Base-by-base conservation (phyloP, 2,113 vertebrate species). In the Caracal caracal region DNA sequence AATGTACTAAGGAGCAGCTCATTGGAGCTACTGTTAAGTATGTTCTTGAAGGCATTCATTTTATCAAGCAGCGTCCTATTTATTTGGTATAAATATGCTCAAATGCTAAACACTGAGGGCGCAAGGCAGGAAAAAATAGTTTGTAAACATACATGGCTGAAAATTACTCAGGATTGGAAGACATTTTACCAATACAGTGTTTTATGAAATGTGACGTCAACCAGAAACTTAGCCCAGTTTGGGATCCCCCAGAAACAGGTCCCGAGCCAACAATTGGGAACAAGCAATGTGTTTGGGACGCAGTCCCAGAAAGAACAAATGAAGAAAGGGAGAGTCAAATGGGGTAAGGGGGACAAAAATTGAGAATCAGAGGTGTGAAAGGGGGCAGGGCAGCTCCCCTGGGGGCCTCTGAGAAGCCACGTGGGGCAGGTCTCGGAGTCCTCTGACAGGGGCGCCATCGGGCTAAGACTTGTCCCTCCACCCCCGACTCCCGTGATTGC, bases 141-240 rank as follows among this genome's bases (percentile, higher is more conserved):
- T 43, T 80, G 47, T 35, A 47, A 19, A 61, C 66, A 81, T 30
- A 40, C 0, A 3, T 6, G 37, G 28, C 86, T 43, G 56, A 76
- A 73, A 43, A 43, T 33, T 6, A 2, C 17, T 26, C 28, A 20
- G 17, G 33, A 53, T 26, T 17, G 1, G 26, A 80, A 75, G 81
- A n/a, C 9, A 3, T 51, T 51, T 83, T 37, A 37, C 71, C 40
- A 9, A 6, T 24, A n/a, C 4, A 19, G 37, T 61, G 26, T 26
- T 66, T 40, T 2, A 28, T 81, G 47, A 68, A 65, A 40, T 9
- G 0, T 8, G 22, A 13, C 0, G 5, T 47, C 28, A 2, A 0
- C 9, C 6, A 30, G 86, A 17, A 33, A 0, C 40, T 35, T 35
- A 12, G 8, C 49, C 28, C n/a, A 33, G 15, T 47, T 16, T n/a